phyloP scores from a whole-genome alignment of 2,888 invertebrate genomes.

The Nomada fabriciana region DNA sequence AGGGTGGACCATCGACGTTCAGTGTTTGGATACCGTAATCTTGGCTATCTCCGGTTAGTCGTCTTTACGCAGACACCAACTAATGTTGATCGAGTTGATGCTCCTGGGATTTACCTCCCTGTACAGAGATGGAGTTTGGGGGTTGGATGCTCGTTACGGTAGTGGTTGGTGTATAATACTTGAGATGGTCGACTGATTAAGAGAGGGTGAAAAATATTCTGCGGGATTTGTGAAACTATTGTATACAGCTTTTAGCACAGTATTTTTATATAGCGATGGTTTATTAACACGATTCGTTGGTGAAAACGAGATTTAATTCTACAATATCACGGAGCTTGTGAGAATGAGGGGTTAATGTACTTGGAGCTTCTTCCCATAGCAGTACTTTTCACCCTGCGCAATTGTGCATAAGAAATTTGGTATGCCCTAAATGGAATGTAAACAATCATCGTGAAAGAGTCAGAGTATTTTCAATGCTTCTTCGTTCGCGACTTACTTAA shows the following conservation, averaged over 20 bases:
- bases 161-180: background rate
- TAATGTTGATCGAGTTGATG: constrained; percentile 24
- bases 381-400: background rate
- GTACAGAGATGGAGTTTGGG: background rate
- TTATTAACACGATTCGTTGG: no score
- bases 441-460: background rate
- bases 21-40: constrained; percentile 16
- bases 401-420: background rate
- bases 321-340: background rate
- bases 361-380: background rate
- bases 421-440: background rate
- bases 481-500: background rate
- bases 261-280: no score
- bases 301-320: no score
- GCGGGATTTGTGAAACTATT: no score
- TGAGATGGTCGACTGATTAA: no score
- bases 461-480: background rate
- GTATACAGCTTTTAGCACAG: no score
- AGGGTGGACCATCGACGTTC: background rate
- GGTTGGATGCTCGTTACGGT: no score
- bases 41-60: background rate
- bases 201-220: no score
- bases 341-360: background rate
- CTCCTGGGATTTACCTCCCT: constrained; percentile 1
- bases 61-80: background rate